These are phyloP conservation scores for Cordilura impudica DNA, from an alignment of 2,888 invertebrate species.

Conservation along the genomic window DNA sequence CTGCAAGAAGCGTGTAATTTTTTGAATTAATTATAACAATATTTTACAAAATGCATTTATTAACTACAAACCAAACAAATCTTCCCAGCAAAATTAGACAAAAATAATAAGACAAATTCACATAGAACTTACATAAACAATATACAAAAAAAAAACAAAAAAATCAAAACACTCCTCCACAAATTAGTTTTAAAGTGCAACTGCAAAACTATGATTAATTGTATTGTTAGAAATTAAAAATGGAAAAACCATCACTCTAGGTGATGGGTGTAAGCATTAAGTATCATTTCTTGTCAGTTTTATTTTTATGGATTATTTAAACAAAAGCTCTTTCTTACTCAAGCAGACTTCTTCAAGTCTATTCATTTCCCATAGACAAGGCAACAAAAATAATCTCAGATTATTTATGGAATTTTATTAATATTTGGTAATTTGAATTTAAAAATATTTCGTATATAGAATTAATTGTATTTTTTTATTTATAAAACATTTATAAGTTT, in stretches of 20 bases:
- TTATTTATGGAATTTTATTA: constrained; percentile 46
- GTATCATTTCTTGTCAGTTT: constrained; percentile 52
- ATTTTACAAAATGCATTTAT: constrained; percentile 15
- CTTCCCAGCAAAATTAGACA: constrained; percentile 34
- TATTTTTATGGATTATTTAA: background rate
- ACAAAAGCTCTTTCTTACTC: constrained; percentile 27
- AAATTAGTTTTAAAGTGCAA: constrained; percentile 39
- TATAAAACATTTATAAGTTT: constrained; percentile 26
- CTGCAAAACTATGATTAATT: constrained; percentile 48
- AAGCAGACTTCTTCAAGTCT: constrained; percentile 39
- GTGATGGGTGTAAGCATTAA: constrained; percentile 55
- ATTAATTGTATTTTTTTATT: constrained; percentile 56
- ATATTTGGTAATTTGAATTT: constrained; percentile 39
- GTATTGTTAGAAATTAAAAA: constrained; percentile 43
- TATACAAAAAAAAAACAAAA: background rate
- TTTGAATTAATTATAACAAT: constrained; percentile 19
- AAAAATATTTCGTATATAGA: constrained; percentile 35
- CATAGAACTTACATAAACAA: constrained; percentile 22
- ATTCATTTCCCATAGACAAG: constrained; percentile 38
- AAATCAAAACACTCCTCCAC: constrained; percentile 12
- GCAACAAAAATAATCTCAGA: background rate
- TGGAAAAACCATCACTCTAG: constrained; percentile 47
- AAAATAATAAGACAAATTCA: constrained; percentile 17
- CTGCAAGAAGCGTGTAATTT: constrained; percentile 1
- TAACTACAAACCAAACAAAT: constrained; percentile 1